Conservation (phyloP, 1,140 invertebrate species). For the Drosophila novamexicana region DNA sequence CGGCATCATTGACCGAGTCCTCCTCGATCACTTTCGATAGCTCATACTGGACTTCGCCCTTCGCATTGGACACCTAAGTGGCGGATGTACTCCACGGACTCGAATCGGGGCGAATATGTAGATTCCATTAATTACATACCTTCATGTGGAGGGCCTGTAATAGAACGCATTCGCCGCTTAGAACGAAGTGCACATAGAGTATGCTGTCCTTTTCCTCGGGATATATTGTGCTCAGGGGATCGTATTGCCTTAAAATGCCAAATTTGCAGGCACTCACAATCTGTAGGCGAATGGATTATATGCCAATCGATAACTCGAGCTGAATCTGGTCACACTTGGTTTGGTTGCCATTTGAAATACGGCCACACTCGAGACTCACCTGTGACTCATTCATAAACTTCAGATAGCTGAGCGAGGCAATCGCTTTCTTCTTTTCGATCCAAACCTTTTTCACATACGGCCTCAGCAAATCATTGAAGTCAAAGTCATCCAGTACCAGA, state of each 20-base stretch:
- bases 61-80: background rate
- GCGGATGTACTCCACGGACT: background rate
- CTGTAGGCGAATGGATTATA: constrained; percentile 13
- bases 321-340: background rate
- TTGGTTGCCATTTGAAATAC: too few relatives aligned
- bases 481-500: constrained; percentile 52
- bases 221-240: constrained; percentile 72
- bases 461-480: constrained; percentile 58
- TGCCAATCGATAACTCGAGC: background rate
- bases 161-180: constrained; percentile 80
- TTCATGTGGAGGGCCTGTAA: constrained; percentile 71
- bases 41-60: constrained; percentile 28
- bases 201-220: constrained; percentile 62
- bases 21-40: background rate
- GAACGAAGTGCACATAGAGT: constrained; percentile 63
- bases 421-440: constrained; percentile 63
- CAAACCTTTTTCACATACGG: constrained; percentile 57
- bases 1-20: background rate
- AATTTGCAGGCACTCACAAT: constrained; percentile 67
- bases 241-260: constrained; percentile 55
- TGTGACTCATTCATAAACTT: constrained; percentile 54
- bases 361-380: constrained; percentile 19
- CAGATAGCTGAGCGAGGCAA: constrained; percentile 66
- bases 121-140: constrained; percentile 21
- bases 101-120: background rate